Base-by-base conservation (phyloP, 2,797 vertebrate species). In the Diglossa cyanea region DNA sequence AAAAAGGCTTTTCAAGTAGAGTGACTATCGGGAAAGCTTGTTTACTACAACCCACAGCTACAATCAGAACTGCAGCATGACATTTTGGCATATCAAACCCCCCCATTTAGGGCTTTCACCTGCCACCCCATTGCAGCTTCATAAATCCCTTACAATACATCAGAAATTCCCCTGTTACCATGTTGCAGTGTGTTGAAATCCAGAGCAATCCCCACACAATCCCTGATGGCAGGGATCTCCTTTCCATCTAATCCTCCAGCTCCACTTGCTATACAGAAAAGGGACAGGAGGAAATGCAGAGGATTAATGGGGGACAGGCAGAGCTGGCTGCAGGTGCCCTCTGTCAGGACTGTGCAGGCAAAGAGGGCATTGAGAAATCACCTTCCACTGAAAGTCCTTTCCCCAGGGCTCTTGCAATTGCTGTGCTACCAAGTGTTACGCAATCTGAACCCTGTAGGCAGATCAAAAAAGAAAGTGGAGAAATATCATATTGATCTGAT, bases 31-130 rank as follows among this genome's bases (percentile, higher is more conserved):
- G 66, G 47, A 55, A 88, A 75, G 35, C 47, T 75, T 93, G 62
- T 84, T 94, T 90, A 78, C 58, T 78, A 40, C 47, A 65, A 18
- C 9, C 10, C 51, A 28, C 35, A 81, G 70, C 39, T 78, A n/a
- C 7, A 1, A 62, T 50, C 45, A 72, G 48, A 80, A 47, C 35
- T 57, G 42, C 12, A 74, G 35, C n/a, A 9, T 6, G 33, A 42
- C 11, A 26, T 65, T 83, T 62, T 58, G 24, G 26, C 23, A 33
- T 42, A 28, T 9, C 19, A 40, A 45, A 4, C 15, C 15, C 28
- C 11, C 17, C 11, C 15, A 53, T 74, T 62, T 31, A 61, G 25
- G 35, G 19, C 17, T 86, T 92, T 75, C 42, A 45, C 25, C 54
- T 75, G 19, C 7, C 7, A 48, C 9, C 25, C 35, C 33, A 19